Base-by-base conservation (phyloP, 2,888 invertebrate genomes). In the Allygus modestus region DNA sequence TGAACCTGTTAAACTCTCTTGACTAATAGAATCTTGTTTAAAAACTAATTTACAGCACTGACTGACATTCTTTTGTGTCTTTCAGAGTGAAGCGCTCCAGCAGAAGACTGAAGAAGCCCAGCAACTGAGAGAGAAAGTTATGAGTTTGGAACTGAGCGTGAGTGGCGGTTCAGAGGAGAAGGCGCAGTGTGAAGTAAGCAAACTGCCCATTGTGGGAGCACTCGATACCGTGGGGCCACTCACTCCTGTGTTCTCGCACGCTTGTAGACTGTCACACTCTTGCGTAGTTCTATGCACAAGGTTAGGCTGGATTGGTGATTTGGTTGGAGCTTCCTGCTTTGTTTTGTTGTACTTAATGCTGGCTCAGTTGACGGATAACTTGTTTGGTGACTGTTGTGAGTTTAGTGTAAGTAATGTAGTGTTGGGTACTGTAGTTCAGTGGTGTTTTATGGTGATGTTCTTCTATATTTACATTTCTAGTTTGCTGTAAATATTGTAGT, bases 61-160 rank as follows among this genome's bases (percentile, higher is more conserved):
- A n/a, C n/a, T n/a, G n/a, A n/a, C n/a, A n/a, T 37, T 37, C 46
- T 12, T 46, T 46, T 43, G 0, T 43, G 43, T 9, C 5, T 46
- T 15, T 9, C 90, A 95, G 93, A 93, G 93, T 86, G 96, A 96
- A 88, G 94, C 94, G 0, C 91, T 96, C 0, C 93, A 95, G 89
- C 93, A 94, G 85, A 96, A 95, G 90, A 92, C 92, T 0, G 94
- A 95, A 65, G 97, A 97, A 90, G 92, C 93, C 12, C 95, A 95
- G 88, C 93, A 93, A 87, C 90, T 96, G 88, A 92, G 95, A 12
- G 97, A 97, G 88, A 96, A 94, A 90, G 91, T 96, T 58, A 94
- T 94, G 0, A 93, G 93, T 85, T 90, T 96, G 0, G 96, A 97
- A 89, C 92, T 96, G 79, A 92, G 93, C 0, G 89, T 96, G 51